phyloP scores from a whole-genome alignment of 1,140 invertebrate species.

The Nixonia krombeini region DNA sequence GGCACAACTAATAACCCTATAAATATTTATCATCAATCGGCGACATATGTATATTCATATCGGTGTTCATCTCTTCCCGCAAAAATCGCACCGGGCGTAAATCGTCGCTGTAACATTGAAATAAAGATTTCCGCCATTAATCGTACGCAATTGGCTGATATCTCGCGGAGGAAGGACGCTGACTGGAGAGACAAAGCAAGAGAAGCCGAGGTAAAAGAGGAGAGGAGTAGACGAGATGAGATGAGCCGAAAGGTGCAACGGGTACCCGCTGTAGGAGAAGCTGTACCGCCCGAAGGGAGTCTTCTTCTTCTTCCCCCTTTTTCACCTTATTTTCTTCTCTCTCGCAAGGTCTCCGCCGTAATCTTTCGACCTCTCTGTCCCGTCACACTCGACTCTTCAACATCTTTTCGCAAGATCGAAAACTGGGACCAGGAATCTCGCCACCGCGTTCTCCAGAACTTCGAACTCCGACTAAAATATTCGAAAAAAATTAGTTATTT shows the following conservation, averaged over 20 bases:
- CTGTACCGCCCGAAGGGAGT: conserved; percentile 66
- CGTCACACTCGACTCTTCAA: conserved; percentile 16
- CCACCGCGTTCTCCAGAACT: conserved; percentile 20
- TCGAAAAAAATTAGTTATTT: too few relatives aligned
- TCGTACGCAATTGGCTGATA: conserved; percentile 38
- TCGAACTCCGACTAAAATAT: too few relatives aligned
- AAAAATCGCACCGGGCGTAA: too few relatives aligned
- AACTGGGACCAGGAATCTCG: not conserved
- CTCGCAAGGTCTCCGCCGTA: conserved; percentile 3
- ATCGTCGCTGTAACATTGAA: not conserved
- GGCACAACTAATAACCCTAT: too few relatives aligned
- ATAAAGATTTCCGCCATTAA: conserved; percentile 28
- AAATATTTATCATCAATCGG: too few relatives aligned
- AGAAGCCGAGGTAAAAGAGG: conserved; percentile 40
- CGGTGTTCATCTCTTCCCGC: too few relatives aligned
- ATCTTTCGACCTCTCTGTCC: conserved; percentile 10
- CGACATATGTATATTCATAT: too few relatives aligned
- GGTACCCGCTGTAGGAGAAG: conserved; percentile 62
- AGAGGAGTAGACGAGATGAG: conserved; percentile 33
- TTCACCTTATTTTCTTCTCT: conserved; percentile 27
- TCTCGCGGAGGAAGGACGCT: conserved; percentile 18
- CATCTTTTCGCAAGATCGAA: conserved; percentile 11
- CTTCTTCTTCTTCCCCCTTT: conserved; percentile 32
- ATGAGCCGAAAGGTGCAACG: conserved; percentile 29
- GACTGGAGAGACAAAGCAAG: conserved; percentile 39